Percentiles rank a stretch among this genome's conserved stretches.
phyloP scores from a whole-genome alignment of 2,797 vertebrate genomes.

The Anas capensis region DNA sequence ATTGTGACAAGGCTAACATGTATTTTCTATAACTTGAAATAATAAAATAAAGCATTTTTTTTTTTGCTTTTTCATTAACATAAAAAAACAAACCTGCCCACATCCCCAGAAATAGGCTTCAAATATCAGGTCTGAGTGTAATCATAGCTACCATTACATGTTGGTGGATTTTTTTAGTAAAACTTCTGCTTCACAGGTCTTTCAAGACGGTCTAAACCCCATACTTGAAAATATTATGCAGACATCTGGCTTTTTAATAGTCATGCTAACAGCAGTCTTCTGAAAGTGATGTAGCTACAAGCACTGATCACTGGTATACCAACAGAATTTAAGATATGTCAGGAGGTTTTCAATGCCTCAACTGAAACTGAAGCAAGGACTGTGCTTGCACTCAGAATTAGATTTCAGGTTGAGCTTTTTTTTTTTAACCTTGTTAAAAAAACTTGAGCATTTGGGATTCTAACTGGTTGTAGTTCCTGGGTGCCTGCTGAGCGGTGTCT shows the following conservation, averaged over 20 bases:
- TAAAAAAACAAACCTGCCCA: background rate
- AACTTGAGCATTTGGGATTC: background rate
- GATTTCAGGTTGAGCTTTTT: background rate
- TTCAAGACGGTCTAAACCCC: background rate
- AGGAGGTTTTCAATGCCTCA: background rate
- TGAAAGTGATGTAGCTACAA: background rate
- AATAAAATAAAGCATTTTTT: background rate
- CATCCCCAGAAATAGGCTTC: background rate
- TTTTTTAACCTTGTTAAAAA: no score
- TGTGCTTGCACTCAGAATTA: no score
- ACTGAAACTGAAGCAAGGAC: background rate
- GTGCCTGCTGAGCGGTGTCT: background rate
- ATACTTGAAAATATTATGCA: background rate
- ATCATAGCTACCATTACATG: rapidly evolving
- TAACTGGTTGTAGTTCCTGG: background rate
- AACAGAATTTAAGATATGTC: no score
- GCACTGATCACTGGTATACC: no score
- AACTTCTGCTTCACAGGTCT: background rate
- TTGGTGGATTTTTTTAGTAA: background rate
- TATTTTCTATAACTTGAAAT: background rate
- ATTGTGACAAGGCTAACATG: background rate
- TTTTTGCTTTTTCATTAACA: no score
- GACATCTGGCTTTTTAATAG: background rate
- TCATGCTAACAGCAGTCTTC: background rate
- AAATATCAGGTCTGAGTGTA: background rate